Base-by-base conservation (phyloP, 1,140 invertebrate species). In the Belonocnema kinseyi region DNA sequence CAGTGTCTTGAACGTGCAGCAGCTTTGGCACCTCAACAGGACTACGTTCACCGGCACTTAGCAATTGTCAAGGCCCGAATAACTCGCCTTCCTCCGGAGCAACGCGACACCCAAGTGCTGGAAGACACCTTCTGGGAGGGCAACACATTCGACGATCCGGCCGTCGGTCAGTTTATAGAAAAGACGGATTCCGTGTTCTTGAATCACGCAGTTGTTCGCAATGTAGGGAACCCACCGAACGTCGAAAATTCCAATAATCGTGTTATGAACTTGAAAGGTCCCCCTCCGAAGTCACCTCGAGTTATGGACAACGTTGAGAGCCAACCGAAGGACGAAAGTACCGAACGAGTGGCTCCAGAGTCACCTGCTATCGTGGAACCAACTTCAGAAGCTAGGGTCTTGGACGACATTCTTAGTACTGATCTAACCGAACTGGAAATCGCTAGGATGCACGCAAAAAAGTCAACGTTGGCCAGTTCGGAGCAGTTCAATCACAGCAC, bases 41-140 rank as follows among this genome's bases (percentile, higher is more conserved):
- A 97, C 83, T 99, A 99, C 91, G 97, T 99, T 33, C 92, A 95
- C 12, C 93, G 96, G 12, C 98, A 99, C 89, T 92, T 99, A 6
- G 94, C 94, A 19, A 98, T 98, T 53, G 97, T 98, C 3, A 93
- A 95, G 56, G 93, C 94, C 50, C 92, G 96, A n/a, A 93, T 95
- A 50, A 89, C 81, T 79, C 84, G 86, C 52, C 74, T 91, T 14
- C 85, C 89, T 0, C 85, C 86, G 1, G 90, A 90, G n/a, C 88
- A 90, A 70, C 84, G 86, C 7, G 87, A 89, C 46, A 88, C 83
- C 19, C 83, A 91, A 26, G 74, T 90, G 1, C 88, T 89, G 73
- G 91, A 92, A 53, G 89, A 90, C 71, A 87, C 87, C 0, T 88
- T 89, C 51, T 89, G 88, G 72, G 76, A 79, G 46, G 71, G 58